Conservation (phyloP, 2,113 vertebrate genomes). For the Microcebus lehilahytsara region DNA sequence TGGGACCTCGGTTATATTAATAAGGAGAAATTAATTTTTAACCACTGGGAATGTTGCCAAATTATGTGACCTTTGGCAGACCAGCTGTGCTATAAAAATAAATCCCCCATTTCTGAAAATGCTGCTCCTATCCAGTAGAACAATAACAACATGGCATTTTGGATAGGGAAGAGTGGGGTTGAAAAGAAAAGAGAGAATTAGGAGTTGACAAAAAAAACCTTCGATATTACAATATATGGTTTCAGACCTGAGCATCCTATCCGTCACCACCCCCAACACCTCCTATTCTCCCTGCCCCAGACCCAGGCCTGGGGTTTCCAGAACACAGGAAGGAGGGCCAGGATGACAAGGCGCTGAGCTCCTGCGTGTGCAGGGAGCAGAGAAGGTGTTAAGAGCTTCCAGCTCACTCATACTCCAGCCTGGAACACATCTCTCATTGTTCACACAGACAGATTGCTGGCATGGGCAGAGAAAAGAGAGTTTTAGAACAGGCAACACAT, state of each 20-base stretch:
- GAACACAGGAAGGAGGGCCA: constrained; percentile 67
- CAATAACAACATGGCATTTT: constrained; percentile 77
- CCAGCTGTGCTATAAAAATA: constrained; percentile 89
- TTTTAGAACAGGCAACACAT: constrained; percentile 67
- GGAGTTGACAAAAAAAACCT: constrained; percentile 61
- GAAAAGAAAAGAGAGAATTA: constrained; percentile 64
- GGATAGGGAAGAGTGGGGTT: background rate
- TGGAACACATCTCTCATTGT: constrained; percentile 81
- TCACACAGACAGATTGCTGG: constrained; percentile 64
- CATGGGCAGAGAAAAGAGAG: constrained; percentile 74
- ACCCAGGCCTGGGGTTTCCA: background rate
- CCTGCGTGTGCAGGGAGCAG: constrained; percentile 15
- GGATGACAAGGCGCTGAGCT: constrained; percentile 34
- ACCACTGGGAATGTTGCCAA: constrained; percentile 89
- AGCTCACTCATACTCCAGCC: constrained; percentile 66
- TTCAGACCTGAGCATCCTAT: constrained; percentile 26
- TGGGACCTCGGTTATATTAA: constrained; percentile 88
- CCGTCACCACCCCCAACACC: background rate
- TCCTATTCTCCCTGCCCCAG: background rate
- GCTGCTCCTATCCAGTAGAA: constrained; percentile 74
- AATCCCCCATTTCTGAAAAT: constrained; percentile 84
- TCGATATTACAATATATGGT: constrained; percentile 51
- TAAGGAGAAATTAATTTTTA: constrained; percentile 93
- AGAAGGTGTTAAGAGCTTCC: constrained; percentile 70
- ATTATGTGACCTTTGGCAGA: constrained; percentile 89